A percentile compares a stretch with the other conserved stretches of the same genome.
Conservation (phyloP, 2,888 invertebrate species). For the Drosophila antonietae region DNA sequence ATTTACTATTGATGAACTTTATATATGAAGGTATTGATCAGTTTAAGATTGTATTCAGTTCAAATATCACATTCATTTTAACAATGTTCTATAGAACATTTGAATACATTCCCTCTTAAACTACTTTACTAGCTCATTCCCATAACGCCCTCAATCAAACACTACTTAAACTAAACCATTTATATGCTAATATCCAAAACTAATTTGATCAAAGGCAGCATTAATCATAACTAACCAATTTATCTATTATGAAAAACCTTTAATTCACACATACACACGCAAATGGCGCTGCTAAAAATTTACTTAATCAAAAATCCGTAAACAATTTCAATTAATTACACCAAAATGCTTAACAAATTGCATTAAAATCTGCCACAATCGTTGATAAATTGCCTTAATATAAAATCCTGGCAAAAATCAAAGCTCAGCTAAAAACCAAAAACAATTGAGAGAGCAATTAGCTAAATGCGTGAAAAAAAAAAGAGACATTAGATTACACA, state of each 20-base stretch:
- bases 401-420: constrained; percentile 47
- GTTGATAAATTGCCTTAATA: constrained; percentile 55
- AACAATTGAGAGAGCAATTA: constrained; percentile 71
- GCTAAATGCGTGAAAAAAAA: constrained; percentile 53
- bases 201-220: constrained; percentile 3
- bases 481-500: constrained; percentile 63
- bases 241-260: background rate
- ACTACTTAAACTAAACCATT: background rate
- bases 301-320: constrained; percentile 21
- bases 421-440: constrained; percentile 27
- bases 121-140: background rate
- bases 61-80: too few relatives aligned
- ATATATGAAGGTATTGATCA: too few relatives aligned
- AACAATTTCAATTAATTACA: constrained; percentile 65
- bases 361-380: constrained; percentile 54
- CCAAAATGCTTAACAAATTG: constrained; percentile 59
- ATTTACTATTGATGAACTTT: too few relatives aligned
- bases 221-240: background rate
- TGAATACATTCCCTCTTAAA: background rate
- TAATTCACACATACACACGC: background rate
- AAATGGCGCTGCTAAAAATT: background rate
- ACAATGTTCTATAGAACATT: background rate
- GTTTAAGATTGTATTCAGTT: too few relatives aligned
- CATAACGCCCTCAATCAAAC: background rate
- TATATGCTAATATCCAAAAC: background rate